Percentiles rank a stretch among this genome's conserved stretches.
phyloP scores from a whole-genome alignment of 2,113 vertebrate species.

The Lethenteron camtschaticum region DNA sequence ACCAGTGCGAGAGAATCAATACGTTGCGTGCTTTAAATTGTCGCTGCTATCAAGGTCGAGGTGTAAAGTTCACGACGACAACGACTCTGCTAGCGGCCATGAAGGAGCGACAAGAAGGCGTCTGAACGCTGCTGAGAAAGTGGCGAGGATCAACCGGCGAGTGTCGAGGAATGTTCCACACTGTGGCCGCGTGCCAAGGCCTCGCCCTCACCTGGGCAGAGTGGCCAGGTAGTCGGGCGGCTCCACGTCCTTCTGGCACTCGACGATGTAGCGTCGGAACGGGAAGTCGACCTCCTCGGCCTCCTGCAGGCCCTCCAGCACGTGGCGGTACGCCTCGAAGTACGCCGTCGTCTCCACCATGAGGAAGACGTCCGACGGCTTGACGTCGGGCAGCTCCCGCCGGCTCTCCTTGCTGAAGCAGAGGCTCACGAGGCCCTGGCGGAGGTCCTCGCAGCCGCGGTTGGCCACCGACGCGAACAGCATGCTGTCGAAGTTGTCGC shows the following conservation, averaged over 20 bases:
- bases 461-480: slow-evolving; percentile 64
- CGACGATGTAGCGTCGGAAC: slow-evolving; percentile 15
- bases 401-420: slow-evolving; percentile 43
- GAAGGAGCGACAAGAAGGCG: too few species aligned
- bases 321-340: slow-evolving; percentile 18
- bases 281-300: slow-evolving; percentile 10
- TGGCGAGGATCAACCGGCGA: too few species aligned
- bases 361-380: slow-evolving; percentile 35
- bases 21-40: too few species aligned
- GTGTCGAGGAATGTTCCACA: too few species aligned
- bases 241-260: slow-evolving; percentile 10
- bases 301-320: slow-evolving; percentile 17
- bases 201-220: too few species aligned
- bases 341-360: slow-evolving; percentile 18
- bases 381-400: slow-evolving; percentile 23
- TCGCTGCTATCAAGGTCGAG: too few species aligned
- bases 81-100: too few species aligned
- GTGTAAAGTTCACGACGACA: too few species aligned
- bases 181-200: too few species aligned
- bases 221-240: slow-evolving; percentile 12
- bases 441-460: slow-evolving; percentile 28
- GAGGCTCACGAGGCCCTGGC: slow-evolving; percentile 35
- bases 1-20: too few species aligned
- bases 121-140: too few species aligned
- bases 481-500: slow-evolving; percentile 57